phyloP scores from a whole-genome alignment of 1,140 invertebrate species.

The Camponotus vicinus region DNA sequence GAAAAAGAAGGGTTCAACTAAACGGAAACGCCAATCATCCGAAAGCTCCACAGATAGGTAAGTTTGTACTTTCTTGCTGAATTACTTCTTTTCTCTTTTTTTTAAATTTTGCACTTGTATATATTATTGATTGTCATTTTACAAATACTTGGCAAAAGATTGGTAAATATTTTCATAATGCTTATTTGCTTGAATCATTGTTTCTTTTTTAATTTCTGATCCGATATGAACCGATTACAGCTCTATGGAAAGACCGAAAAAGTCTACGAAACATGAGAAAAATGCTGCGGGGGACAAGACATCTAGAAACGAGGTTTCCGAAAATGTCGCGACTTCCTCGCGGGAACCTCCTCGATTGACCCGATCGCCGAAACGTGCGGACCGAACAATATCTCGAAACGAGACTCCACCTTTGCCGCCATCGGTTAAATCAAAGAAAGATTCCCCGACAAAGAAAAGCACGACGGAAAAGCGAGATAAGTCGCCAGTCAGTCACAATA shows the following conservation, averaged over 20 bases:
- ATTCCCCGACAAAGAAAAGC: slow-evolving; percentile 70
- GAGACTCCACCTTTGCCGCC: slow-evolving; percentile 67
- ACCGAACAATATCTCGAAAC: slow-evolving; percentile 63
- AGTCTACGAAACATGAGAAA: slow-evolving; percentile 77
- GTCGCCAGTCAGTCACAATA: slow-evolving; percentile 65
- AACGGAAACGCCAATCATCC: slow-evolving; percentile 54
- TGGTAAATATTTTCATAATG: background rate
- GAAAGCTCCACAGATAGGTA: slow-evolving; percentile 82
- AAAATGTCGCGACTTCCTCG: slow-evolving; percentile 50
- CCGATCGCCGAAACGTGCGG: slow-evolving; percentile 75
- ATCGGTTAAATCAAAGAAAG: slow-evolving; percentile 67
- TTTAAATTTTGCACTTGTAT: slow-evolving; percentile 13
- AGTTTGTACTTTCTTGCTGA: background rate
- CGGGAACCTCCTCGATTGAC: slow-evolving; percentile 63
- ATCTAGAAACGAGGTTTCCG: slow-evolving; percentile 68
- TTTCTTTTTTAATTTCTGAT: slow-evolving; percentile 39
- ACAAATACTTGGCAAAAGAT: background rate
- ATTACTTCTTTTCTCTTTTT: background rate
- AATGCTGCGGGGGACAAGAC: slow-evolving; percentile 60
- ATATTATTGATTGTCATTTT: slow-evolving; percentile 24
- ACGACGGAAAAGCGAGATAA: slow-evolving; percentile 67
- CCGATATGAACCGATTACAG: slow-evolving; percentile 64
- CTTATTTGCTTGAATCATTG: slow-evolving; percentile 9
- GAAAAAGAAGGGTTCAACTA: slow-evolving; percentile 81
- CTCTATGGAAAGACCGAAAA: slow-evolving; percentile 80